Conservation (phyloP, 1,140 invertebrate genomes). For the Triops cancriformis region DNA sequence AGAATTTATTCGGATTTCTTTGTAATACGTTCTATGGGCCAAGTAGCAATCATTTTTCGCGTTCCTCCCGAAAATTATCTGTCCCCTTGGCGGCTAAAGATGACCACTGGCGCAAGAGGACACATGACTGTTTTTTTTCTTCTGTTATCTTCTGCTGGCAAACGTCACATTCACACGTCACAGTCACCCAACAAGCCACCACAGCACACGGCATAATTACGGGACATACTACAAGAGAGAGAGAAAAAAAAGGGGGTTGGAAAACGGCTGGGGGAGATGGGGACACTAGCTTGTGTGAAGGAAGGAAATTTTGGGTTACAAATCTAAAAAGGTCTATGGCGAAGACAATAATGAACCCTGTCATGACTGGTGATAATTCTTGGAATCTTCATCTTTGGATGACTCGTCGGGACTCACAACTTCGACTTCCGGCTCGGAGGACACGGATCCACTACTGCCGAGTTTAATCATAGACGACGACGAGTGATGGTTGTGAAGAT, state of each 20-base stretch:
- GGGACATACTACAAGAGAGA: neutral
- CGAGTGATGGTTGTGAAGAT: neutral
- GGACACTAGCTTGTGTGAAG: neutral
- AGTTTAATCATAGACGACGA: neutral
- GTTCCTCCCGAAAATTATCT: too few relatives aligned
- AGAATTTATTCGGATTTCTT: too few relatives aligned
- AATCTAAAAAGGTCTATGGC: neutral
- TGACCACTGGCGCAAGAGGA: too few relatives aligned
- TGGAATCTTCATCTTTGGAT: neutral
- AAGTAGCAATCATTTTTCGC: too few relatives aligned
- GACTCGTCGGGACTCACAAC: neutral
- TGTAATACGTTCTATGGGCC: too few relatives aligned
- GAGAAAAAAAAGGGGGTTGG: neutral
- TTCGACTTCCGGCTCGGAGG: neutral
- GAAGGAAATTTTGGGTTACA: neutral
- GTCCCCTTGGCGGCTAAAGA: too few relatives aligned
- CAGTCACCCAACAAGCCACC: neutral
- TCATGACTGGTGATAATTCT: conserved; percentile 10
- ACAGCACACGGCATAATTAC: neutral
- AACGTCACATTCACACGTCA: too few relatives aligned
- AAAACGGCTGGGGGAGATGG: neutral
- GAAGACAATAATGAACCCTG: conserved; percentile 2
- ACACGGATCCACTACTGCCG: neutral
- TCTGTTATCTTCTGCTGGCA: too few relatives aligned
- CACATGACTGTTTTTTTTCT: too few relatives aligned